These are phyloP conservation scores for Callimico goeldii DNA, from an alignment of 2,797 vertebrate species.

Conservation along the genomic window DNA sequence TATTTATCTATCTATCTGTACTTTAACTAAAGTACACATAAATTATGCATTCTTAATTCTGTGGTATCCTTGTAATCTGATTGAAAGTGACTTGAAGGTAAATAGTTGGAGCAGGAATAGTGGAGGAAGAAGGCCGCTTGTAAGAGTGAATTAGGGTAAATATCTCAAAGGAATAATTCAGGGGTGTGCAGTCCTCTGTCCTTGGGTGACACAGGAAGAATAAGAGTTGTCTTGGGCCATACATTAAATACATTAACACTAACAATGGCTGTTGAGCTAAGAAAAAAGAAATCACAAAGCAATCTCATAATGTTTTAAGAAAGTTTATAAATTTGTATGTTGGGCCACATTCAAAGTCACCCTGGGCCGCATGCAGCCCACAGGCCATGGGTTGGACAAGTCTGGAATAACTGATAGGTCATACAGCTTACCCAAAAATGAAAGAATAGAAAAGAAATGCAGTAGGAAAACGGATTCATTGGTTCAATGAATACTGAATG, in stretches of 20 bases:
- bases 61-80: not conserved
- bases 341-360: not conserved
- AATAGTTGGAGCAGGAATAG: not conserved
- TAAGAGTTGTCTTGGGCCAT: not conserved
- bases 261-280: not conserved
- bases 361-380: not conserved
- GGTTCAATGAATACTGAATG: not conserved
- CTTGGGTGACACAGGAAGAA: not conserved
- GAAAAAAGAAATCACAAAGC: not conserved
- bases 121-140: not conserved
- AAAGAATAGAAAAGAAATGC: not conserved
- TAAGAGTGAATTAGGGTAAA: not conserved
- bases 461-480: not conserved
- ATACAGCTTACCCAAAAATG: not conserved
- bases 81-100: not conserved
- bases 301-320: not conserved
- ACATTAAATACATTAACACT: not conserved
- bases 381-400: not conserved
- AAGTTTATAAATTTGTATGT: not conserved
- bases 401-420: not conserved
- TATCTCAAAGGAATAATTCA: not conserved
- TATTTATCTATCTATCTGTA: not conserved
- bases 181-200: not conserved
- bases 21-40: not conserved
- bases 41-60: not conserved